Evolutionary conservation across 1,140 invertebrate species (phyloP), one percentile per base, ranked within the genome.

Genomic region (Helicorthomorpha holstii): DNA sequence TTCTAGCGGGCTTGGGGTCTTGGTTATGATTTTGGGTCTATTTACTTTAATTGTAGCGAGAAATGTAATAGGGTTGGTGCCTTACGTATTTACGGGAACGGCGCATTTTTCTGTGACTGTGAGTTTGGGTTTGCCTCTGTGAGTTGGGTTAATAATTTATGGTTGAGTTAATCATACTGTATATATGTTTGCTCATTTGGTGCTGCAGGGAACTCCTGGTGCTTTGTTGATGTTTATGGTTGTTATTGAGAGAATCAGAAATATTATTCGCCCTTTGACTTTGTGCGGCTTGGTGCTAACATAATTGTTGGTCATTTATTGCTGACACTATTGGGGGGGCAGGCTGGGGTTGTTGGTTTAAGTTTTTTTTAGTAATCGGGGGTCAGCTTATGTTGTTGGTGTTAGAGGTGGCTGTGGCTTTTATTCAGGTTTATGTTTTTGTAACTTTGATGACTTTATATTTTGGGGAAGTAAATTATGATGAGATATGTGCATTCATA

Each of bases 301-400:
- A 78, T 80, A 73, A 78, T 79, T 69, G 76, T 77, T 12, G 77
- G 77, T 0, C 77, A 79, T 61, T 63, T 80, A 63, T 57, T 80
- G 52, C 55, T 69, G 65, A 72, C 71, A 25, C 60, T 77, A 58
- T 58, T 76, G 61, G 69, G 73, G 56, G 69, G 68, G 48, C 63
- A 63, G 55, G 48, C 53, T 52, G 66, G n/a, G n/a, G n/a, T n/a
- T n/a, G n/a, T n/a, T n/a, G n/a, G n/a, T n/a, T n/a, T n/a, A n/a
- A n/a, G n/a, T n/a, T n/a, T n/a, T n/a, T n/a, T n/a, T n/a, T n/a
- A n/a, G n/a, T n/a, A n/a, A n/a, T n/a, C n/a, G n/a, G n/a, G n/a
- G n/a, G n/a, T n/a, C n/a, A n/a, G n/a, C n/a, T n/a, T n/a, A n/a
- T n/a, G n/a, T n/a, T n/a, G n/a, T n/a, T n/a, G n/a, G n/a, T n/a